Base-by-base conservation (phyloP, 2,113 vertebrate species). In the Chunga burmeisteri region DNA sequence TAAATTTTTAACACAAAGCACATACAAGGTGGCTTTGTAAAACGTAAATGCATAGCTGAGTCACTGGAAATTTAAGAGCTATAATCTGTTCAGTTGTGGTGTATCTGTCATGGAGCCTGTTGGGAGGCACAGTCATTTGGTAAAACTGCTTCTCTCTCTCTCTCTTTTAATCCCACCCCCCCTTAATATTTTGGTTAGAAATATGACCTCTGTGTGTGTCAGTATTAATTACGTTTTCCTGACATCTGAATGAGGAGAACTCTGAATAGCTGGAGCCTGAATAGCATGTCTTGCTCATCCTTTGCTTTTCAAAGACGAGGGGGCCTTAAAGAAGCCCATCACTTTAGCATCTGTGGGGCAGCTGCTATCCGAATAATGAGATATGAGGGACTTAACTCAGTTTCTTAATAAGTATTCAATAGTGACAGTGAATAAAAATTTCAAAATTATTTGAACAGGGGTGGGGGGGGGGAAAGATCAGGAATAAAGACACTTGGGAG, bases 191-290 rank as follows among this genome's bases (percentile, higher is more conserved):
- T 89, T 89, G 61, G 83, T 89, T 78, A 59, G 88, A 86, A 88
- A 88, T 92, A 55, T 72, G 95, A 95, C 91, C 83, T 84, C 86
- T 8, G 2, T 89, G 36, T 87, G 12, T 96, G 79, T 95, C 96
- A 95, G 40, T 75, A 92, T 92, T 95, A 96, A 96, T 95, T 95
- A 92, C 21, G 7, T 93, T 94, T 96, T 67, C 55, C 72, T 94
- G 88, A 78, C 52, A 55, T 88, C 59, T 91, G 72, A 88, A 59
- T 62, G 59, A 74, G 65, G 27, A 88, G 68, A 88, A 86, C 63
- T 86, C 32, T 71, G 75, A 83, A 66, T 88, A 81, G 38, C 47
- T 92, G 82, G 30, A 92, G 52, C 52, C 68, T 47, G 42, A 94
- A 53, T n/a, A 87, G 34, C 22, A n/a, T 0, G 61, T 53, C 20